A percentile compares a stretch with the other conserved stretches of the same genome.
phyloP scores from a whole-genome alignment of 2,797 vertebrate species.

The Cuculus canorus region DNA sequence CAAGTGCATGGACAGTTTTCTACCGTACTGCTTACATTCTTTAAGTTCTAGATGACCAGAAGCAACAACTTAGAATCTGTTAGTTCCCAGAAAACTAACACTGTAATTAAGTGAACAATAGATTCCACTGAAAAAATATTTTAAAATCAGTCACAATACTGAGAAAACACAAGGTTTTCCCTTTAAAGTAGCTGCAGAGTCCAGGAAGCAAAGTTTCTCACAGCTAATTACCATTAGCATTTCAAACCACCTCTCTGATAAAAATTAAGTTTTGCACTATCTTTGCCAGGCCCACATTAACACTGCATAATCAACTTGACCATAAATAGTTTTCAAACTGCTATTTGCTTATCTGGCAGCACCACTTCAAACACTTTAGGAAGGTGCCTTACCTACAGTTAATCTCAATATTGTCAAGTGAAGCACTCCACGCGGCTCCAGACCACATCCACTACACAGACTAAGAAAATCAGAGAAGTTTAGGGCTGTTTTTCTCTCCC shows the following conservation, averaged over 20 bases:
- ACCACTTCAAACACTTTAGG: neutral
- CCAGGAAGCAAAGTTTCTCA: neutral
- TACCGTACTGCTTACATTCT: neutral
- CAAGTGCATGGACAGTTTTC: neutral
- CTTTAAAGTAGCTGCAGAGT: neutral
- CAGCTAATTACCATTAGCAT: neutral
- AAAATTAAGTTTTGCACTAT: neutral
- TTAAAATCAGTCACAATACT: neutral
- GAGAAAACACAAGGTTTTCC: neutral
- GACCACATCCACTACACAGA: neutral
- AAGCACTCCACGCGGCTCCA: neutral
- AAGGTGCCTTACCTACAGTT: neutral
- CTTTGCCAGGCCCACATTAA: neutral
- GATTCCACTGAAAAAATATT: neutral
- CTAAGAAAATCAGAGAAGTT: neutral
- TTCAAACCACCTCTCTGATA: neutral
- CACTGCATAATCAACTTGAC: neutral
- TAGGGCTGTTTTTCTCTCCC: neutral
- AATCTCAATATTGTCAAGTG: neutral
- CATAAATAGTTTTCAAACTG: neutral
- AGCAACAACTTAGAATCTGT: neutral
- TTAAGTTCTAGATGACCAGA: neutral
- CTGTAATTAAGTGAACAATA: neutral
- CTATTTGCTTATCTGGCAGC: neutral
- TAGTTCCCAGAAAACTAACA: neutral